These are phyloP conservation scores for Anaspis maculata DNA, from an alignment of 2,888 invertebrate genomes.

Conservation along the genomic window DNA sequence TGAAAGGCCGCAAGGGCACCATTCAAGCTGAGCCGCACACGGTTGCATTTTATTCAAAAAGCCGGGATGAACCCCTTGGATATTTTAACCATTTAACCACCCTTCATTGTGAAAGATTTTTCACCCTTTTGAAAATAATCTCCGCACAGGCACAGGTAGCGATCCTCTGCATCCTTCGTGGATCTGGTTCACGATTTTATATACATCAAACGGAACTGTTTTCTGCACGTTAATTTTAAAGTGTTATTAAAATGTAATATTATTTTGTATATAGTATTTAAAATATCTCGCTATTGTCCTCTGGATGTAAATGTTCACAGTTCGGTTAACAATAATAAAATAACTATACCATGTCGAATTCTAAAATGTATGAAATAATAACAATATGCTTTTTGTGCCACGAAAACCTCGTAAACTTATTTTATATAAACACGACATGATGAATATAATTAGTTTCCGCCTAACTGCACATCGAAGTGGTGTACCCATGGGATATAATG, in stretches of 20 bases:
- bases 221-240: constrained; percentile 22
- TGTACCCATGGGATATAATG: no score
- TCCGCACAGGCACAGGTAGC: constrained; percentile 21
- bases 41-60: constrained; percentile 14
- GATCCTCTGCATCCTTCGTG: constrained; percentile 4
- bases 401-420: constrained; percentile 15
- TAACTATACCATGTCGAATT: constrained; percentile 23
- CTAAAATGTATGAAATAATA: constrained; percentile 17
- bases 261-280: constrained; percentile 19
- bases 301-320: constrained; percentile 22
- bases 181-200: not conserved
- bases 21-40: no score
- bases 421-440: constrained; percentile 18
- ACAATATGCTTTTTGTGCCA: constrained; percentile 15
- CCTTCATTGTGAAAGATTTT: constrained; percentile 31
- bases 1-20: not conserved
- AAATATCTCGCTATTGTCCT: constrained; percentile 17
- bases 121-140: constrained; percentile 20
- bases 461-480: constrained; percentile 12
- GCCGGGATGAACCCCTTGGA: constrained; percentile 30
- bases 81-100: constrained; percentile 34
- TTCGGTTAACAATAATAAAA: constrained; percentile 22
- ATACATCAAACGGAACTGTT: constrained; percentile 4
- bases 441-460: constrained; percentile 24
- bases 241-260: constrained; percentile 19